Evolutionary conservation across 1,140 invertebrate genomes (phyloP), one percentile per base, ranked within the genome.

Genomic region (Cydia fagiglandana): DNA sequence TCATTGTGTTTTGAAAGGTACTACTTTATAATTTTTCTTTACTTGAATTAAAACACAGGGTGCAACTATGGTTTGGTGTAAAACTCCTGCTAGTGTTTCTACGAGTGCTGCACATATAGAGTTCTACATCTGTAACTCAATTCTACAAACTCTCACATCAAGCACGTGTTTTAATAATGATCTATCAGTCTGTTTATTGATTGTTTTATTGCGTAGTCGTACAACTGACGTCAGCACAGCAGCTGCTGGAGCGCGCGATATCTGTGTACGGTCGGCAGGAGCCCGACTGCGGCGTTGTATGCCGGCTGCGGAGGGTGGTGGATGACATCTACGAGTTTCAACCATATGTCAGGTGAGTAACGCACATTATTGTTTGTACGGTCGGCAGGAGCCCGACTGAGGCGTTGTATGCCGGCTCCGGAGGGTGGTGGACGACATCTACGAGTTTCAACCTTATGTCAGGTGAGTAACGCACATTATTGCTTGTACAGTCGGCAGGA

Each of bases 291-390:
- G 85, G 89, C 38, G 66, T 91, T 75, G 81, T 85, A 77, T 92
- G 91, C 75, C 86, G 91, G 50, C 81, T 88, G 45, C 80, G 86
- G 56, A 83, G 86, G 68, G 91, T 92, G 6, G 77, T 92, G 64
- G 91, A 92, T 76, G 91, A 92, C 73, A 84, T 91, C 24, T 89
- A 91, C 80, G 87, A 91, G 74, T 92, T 92, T 75, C 82, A 92
- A 81, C 91, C 90, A 24, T 91, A 92, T 85, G 83, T 85, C 77
- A 87, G 86, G 90, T 91, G 5, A 66, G 73, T 79, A 75, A 75
- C 77, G 20, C 5, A 28, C 12, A 45, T 66, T 76, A 73, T 73
- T 24, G 56, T 3, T 47, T 47, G 13, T 47, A 47, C 45, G 0
- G 84, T 2, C 83, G 80, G 4, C 87, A 91, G 77, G 77, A 85